Evolutionary conservation across 2,888 invertebrate genomes (phyloP).

Genomic region (Lepidochrysops patricia): DNA sequence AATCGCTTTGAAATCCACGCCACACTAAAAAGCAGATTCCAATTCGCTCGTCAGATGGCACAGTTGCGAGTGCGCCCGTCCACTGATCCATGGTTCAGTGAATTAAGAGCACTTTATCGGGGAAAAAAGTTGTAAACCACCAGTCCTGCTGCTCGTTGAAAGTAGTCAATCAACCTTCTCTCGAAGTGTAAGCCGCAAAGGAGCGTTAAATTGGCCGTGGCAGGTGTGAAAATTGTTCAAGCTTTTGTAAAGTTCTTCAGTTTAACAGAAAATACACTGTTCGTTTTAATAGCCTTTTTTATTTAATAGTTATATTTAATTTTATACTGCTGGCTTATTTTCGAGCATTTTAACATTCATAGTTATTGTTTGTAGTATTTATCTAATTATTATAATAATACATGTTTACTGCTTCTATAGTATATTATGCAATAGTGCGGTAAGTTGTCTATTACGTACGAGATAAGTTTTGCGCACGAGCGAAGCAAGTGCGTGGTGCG

Average conservation of each 20-base stretch:
- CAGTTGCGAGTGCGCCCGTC: neutral
- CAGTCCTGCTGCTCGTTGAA: conserved; percentile 3
- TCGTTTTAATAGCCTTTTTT: neutral
- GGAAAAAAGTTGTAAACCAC: neutral
- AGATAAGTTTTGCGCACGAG: too few species aligned
- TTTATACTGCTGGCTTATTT: too few species aligned
- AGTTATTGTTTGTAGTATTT: too few species aligned
- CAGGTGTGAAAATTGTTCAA: neutral
- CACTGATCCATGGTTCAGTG: neutral
- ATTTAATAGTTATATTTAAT: too few species aligned
- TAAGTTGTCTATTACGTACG: too few species aligned
- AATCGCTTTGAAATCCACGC: neutral
- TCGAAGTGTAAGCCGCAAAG: neutral
- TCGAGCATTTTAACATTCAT: too few species aligned
- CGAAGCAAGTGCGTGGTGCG: too few species aligned
- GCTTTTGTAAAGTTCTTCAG: neutral
- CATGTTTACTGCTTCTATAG: too few species aligned
- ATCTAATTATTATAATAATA: too few species aligned
- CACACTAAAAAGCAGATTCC: neutral
- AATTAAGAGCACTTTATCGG: neutral
- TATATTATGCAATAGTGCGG: too few species aligned
- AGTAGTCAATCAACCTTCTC: neutral
- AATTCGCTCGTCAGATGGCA: neutral
- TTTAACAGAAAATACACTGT: neutral
- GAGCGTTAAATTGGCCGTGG: neutral